A percentile compares a stretch with the other conserved stretches of the same genome.
Evolutionary conservation across 2,113 vertebrate genomes (phyloP).

Genomic region (Sisor rabdophorus): DNA sequence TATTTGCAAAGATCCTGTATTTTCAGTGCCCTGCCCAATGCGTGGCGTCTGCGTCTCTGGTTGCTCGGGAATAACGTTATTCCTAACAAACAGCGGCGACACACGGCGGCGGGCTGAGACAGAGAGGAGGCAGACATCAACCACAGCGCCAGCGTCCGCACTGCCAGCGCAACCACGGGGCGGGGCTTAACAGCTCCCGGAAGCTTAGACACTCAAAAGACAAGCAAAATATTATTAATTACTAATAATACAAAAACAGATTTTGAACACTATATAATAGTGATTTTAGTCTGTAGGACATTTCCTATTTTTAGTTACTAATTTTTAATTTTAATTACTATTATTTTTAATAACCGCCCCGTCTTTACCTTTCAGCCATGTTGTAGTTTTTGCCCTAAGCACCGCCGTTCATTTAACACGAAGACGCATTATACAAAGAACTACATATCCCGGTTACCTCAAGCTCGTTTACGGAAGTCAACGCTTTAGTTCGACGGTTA

Average conservation of each 20-base stretch:
- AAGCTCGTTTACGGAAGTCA: neutral
- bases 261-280: neutral
- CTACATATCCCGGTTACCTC: slow-evolving; percentile 1
- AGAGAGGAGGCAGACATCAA: slow-evolving; percentile 12
- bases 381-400: slow-evolving; percentile 38
- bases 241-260: neutral
- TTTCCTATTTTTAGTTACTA: neutral
- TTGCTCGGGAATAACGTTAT: slow-evolving; percentile 51
- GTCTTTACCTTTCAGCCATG: neutral
- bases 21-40: slow-evolving; percentile 44
- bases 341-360: no score
- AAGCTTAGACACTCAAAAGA: neutral
- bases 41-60: slow-evolving; percentile 37
- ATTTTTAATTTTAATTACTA: no score
- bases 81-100: slow-evolving; percentile 53
- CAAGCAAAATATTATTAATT: neutral
- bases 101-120: slow-evolving; percentile 41
- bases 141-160: slow-evolving; percentile 10
- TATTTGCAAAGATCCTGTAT: no score
- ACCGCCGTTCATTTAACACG: no score
- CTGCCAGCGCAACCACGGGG: slow-evolving; percentile 8
- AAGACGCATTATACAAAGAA: neutral
- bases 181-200: neutral
- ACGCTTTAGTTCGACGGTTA: neutral
- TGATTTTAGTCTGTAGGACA: neutral